Conservation (phyloP, 92 coral and sea anemone genomes). For the Epizoanthus rinbou region DNA sequence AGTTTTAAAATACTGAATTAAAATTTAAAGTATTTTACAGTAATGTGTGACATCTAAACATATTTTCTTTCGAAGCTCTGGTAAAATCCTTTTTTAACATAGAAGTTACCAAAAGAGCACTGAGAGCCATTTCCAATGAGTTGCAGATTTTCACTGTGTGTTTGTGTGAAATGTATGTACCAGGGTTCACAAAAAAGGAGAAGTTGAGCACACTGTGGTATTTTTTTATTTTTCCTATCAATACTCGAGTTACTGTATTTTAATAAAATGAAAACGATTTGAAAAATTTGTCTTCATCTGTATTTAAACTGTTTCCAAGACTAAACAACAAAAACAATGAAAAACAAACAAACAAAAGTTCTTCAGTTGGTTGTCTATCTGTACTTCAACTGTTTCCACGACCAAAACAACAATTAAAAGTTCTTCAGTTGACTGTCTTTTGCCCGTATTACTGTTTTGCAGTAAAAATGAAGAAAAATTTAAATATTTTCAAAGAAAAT, state of each 20-base stretch:
- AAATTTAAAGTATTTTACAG: conserved; percentile 5
- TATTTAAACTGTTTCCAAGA: conserved; percentile 1
- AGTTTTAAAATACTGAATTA: conserved; percentile 5
- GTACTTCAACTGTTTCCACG: neutral
- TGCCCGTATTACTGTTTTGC: neutral
- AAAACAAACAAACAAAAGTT: conserved; percentile 8
- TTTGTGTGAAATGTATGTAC: neutral
- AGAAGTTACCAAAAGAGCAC: conserved; percentile 8
- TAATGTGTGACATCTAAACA: neutral
- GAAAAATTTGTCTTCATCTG: conserved; percentile 4
- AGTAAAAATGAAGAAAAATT: neutral
- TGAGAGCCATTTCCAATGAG: neutral
- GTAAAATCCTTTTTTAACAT: conserved; percentile 1
- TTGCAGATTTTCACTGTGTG: conserved; percentile 7
- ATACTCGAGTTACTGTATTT: neutral
- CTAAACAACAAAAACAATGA: conserved; percentile 4
- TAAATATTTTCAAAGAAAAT: neutral
- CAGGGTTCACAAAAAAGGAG: neutral
- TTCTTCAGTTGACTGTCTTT: neutral
- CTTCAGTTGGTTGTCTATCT: conserved; percentile 5
- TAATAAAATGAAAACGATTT: neutral
- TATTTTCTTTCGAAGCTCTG: conserved; percentile 12
- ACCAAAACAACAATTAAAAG: neutral
- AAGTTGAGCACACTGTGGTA: neutral
- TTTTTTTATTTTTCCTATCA: neutral